Conservation (phyloP, 1,140 invertebrate genomes). For the Lordiphosa clarofinis region DNA sequence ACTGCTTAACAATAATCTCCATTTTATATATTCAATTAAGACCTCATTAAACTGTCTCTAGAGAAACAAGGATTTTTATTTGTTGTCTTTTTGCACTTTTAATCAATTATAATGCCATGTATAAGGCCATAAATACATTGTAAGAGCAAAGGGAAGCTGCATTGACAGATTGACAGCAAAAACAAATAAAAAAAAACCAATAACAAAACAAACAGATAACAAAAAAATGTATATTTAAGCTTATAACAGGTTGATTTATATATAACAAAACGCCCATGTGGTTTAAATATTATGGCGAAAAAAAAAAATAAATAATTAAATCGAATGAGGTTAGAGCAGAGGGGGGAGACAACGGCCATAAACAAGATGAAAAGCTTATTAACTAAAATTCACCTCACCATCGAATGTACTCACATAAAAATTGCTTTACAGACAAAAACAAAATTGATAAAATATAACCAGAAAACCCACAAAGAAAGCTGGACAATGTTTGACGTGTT, state of each 20-base stretch:
- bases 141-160: constrained; percentile 37
- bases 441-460: constrained; percentile 22
- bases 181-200: constrained; percentile 33
- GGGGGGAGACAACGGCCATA: background rate
- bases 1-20: no score
- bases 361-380: background rate
- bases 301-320: constrained; percentile 22
- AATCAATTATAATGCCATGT: constrained; percentile 27
- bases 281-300: constrained; percentile 33
- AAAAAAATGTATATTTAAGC: constrained; percentile 27
- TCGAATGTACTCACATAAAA: constrained; percentile 49
- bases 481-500: constrained; percentile 44
- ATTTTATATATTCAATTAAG: constrained; percentile 2
- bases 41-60: constrained; percentile 24
- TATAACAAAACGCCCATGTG: constrained; percentile 31
- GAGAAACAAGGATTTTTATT: constrained; percentile 8
- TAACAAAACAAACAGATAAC: constrained; percentile 4
- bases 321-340: constrained; percentile 31
- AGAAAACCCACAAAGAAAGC: constrained; percentile 64
- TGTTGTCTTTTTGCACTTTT: constrained; percentile 10
- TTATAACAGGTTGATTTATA: constrained; percentile 44
- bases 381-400: constrained; percentile 19
- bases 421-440: constrained; percentile 34
- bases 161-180: constrained; percentile 42
- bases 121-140: constrained; percentile 26